phyloP scores from a whole-genome alignment of 1,140 invertebrate genomes.

The Drosophila takahashii region DNA sequence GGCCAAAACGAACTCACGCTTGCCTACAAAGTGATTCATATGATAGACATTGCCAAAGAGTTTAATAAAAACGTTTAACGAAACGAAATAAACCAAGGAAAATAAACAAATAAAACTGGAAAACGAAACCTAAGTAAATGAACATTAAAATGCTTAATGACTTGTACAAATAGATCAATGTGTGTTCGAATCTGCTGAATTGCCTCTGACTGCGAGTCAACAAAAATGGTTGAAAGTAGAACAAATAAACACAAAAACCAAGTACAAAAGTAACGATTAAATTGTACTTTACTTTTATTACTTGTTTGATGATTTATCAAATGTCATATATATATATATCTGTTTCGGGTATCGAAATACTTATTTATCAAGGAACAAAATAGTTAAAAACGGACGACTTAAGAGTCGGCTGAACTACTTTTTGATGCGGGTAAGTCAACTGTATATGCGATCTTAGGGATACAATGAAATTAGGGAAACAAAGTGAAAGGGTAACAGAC shows the following conservation, averaged over 20 bases:
- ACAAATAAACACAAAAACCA: conserved; percentile 11
- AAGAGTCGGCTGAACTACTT: conserved; percentile 60
- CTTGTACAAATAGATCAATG: conserved; percentile 47
- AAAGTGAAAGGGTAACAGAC: conserved; percentile 80
- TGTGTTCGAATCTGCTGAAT: conserved; percentile 26
- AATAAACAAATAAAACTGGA: conserved; percentile 39
- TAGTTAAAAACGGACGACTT: conserved; percentile 50
- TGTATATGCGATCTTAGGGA: conserved; percentile 66
- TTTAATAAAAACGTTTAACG: conserved; percentile 48
- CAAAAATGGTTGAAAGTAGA: conserved; percentile 13
- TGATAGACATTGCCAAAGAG: conserved; percentile 41
- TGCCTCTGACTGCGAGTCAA: conserved; percentile 23
- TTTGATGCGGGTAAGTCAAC: conserved; percentile 67
- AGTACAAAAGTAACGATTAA: conserved; percentile 40
- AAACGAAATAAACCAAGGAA: conserved; percentile 45
- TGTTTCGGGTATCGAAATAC: conserved; percentile 43
- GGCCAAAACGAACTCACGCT: conserved; percentile 34
- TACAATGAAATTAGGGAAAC: conserved; percentile 64
- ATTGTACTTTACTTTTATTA: conserved; percentile 61
- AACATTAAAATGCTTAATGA: conserved; percentile 51
- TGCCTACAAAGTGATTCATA: conserved; percentile 50
- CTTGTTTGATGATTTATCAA: conserved; percentile 62
- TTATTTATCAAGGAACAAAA: conserved; percentile 56
- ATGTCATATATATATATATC: conserved; percentile 33
- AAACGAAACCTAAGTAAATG: conserved; percentile 47